These are phyloP conservation scores for Caradrina clavipalpis DNA, from an alignment of 2,888 invertebrate species.

Conservation along the genomic window DNA sequence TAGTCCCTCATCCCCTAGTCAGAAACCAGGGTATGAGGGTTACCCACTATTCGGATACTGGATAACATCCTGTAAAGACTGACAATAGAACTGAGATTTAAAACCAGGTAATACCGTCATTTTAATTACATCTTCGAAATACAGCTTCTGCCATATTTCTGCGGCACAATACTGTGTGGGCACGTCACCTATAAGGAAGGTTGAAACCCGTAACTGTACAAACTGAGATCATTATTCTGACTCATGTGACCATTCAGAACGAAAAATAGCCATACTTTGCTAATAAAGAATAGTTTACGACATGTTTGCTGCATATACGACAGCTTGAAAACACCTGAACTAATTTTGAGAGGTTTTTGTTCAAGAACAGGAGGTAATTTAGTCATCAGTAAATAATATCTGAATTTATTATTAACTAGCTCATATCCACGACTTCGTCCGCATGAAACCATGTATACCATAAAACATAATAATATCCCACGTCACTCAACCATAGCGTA, in stretches of 20 bases:
- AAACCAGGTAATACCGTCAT: not conserved
- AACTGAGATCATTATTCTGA: constrained; percentile 79
- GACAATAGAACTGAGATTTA: too few relatives aligned
- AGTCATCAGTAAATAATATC: constrained; percentile 1
- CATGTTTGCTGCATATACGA: constrained; percentile 31
- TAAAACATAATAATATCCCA: too few relatives aligned
- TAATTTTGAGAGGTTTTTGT: constrained; percentile 22
- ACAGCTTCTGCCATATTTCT: constrained; percentile 6
- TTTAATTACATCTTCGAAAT: not conserved
- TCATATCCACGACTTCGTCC: too few relatives aligned
- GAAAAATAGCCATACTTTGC: constrained; percentile 50
- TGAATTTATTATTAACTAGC: too few relatives aligned
- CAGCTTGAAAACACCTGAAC: constrained; percentile 30
- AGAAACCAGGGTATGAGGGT: too few relatives aligned
- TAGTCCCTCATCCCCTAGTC: too few relatives aligned
- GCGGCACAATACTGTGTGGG: constrained; percentile 22
- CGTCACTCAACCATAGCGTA: too few relatives aligned
- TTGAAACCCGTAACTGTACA: constrained; percentile 78
- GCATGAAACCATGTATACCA: too few relatives aligned
- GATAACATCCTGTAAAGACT: too few relatives aligned
- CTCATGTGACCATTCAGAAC: constrained; percentile 64
- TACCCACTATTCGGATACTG: too few relatives aligned
- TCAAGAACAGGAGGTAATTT: constrained; percentile 9
- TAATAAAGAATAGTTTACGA: constrained; percentile 46
- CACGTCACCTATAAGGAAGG: constrained; percentile 73